These are phyloP conservation scores for Campoplex capitator DNA, from an alignment of 2,888 invertebrate genomes.

Conservation along the genomic window DNA sequence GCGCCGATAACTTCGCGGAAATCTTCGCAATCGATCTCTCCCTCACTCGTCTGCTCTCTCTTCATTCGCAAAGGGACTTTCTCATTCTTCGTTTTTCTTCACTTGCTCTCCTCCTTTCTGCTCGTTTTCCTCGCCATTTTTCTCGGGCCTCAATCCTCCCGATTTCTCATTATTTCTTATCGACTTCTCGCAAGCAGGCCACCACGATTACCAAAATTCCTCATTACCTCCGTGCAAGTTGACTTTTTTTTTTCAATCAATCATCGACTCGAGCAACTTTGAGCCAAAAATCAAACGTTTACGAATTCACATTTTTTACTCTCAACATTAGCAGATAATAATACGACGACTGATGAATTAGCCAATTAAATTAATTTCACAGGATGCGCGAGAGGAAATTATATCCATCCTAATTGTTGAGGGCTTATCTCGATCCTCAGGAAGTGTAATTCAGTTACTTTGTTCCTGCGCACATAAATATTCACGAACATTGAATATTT, in stretches of 20 bases:
- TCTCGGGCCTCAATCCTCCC: background rate
- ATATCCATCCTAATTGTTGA: background rate
- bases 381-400: background rate
- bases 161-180: slow-evolving; percentile 56
- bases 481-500: background rate
- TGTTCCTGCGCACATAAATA: background rate
- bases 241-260: background rate
- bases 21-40: slow-evolving; percentile 77
- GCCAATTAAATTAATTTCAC: slow-evolving; percentile 7
- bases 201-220: slow-evolving; percentile 20
- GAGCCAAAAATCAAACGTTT: background rate
- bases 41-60: slow-evolving; percentile 51
- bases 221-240: background rate
- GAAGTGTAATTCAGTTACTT: background rate
- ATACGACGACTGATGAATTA: background rate
- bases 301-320: background rate
- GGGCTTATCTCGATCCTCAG: background rate
- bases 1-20: slow-evolving; percentile 74
- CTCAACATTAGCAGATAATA: background rate
- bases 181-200: background rate
- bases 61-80: background rate
- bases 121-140: slow-evolving; percentile 19
- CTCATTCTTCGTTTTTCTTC: background rate
- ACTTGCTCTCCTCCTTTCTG: background rate
- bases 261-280: background rate